Conservation (phyloP, 2,888 invertebrate species). For the Automeris io region DNA sequence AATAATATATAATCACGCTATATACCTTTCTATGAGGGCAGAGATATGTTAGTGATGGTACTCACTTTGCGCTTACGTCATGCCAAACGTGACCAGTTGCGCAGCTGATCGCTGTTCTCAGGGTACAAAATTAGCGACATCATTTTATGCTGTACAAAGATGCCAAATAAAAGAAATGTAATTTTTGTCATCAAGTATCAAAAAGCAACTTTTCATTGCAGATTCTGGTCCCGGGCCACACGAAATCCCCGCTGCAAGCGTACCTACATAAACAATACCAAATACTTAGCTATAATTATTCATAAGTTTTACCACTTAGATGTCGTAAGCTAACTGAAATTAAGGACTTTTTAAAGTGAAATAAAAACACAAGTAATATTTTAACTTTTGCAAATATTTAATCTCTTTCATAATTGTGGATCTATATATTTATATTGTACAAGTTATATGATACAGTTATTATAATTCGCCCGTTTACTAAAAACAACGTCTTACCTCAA, state of each 20-base stretch:
- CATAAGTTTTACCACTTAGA: conserved; percentile 34
- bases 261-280: conserved; percentile 33
- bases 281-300: conserved; percentile 31
- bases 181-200: too few relatives aligned
- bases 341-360: conserved; percentile 24
- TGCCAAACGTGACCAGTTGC: too few relatives aligned
- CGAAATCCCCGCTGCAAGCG: conserved; percentile 51
- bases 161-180: too few relatives aligned
- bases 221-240: conserved; percentile 79
- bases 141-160: too few relatives aligned
- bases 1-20: too few relatives aligned
- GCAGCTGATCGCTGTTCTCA: too few relatives aligned
- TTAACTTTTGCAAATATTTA: conserved; percentile 79
- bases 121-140: too few relatives aligned
- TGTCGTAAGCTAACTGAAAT: conserved; percentile 39
- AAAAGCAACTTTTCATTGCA: conserved; percentile 25
- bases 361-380: conserved; percentile 59
- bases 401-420: conserved; percentile 78
- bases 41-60: too few relatives aligned
- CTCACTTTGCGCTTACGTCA: too few relatives aligned
- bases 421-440: conserved; percentile 78
- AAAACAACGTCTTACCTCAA: too few relatives aligned
- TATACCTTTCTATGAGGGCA: too few relatives aligned
- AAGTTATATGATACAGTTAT: conserved; percentile 74
- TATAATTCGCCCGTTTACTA: too few relatives aligned